A percentile compares a stretch with the other conserved stretches of the same genome.
Conservation (phyloP, 1,140 invertebrate species). For the Tachypleus tridentatus region DNA sequence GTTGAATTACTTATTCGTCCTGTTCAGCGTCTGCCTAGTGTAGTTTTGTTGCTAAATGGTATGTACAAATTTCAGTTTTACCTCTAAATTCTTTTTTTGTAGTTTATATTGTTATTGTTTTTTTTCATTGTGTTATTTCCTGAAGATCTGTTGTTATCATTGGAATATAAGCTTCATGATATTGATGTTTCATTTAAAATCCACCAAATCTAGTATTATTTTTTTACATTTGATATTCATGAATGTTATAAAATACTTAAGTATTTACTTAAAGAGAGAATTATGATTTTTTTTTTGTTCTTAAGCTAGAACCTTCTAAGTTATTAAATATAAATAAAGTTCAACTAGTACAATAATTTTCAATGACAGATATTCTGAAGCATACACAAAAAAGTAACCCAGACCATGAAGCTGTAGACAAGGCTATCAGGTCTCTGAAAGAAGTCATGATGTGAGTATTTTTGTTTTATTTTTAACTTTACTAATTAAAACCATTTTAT, state of each 20-base stretch:
- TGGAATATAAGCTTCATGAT: too few species aligned
- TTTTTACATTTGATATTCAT: too few species aligned
- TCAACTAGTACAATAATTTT: constrained; percentile 23
- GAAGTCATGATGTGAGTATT: constrained; percentile 66
- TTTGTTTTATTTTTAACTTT: background rate
- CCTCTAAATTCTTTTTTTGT: constrained; percentile 1
- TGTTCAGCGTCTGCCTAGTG: constrained; percentile 89
- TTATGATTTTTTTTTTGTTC: constrained; percentile 7
- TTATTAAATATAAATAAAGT: constrained; percentile 5
- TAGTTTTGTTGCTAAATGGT: constrained; percentile 86
- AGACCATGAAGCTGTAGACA: constrained; percentile 68
- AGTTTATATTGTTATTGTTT: background rate
- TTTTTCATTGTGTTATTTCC: too few species aligned
- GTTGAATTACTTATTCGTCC: constrained; percentile 91
- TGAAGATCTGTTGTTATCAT: too few species aligned
- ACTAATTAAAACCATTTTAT: too few species aligned
- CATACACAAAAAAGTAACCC: constrained; percentile 72
- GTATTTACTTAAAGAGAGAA: too few species aligned
- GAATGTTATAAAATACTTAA: constrained; percentile 2
- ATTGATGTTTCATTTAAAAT: too few species aligned
- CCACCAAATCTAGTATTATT: too few species aligned
- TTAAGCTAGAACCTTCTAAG: constrained; percentile 2
- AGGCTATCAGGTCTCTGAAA: constrained; percentile 72
- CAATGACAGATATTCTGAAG: constrained; percentile 71
- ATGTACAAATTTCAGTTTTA: constrained; percentile 29